Evolutionary conservation across 2,888 invertebrate genomes (phyloP), one percentile per base, ranked within the genome.

Genomic region (Thysanoteuthis rhombus): DNA sequence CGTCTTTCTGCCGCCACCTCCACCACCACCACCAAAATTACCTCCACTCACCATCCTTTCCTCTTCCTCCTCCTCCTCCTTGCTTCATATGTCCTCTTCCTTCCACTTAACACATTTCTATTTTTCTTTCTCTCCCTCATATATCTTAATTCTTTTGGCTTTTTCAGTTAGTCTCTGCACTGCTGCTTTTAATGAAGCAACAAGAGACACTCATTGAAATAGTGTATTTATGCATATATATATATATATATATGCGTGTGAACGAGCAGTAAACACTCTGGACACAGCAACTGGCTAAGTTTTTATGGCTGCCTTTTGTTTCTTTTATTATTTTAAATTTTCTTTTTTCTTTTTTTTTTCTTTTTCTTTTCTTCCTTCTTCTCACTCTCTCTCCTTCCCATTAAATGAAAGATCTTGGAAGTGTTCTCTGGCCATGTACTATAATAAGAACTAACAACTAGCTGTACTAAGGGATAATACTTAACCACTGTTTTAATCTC

Each of bases 201-300:
- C 40, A 91, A 39, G 42, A 39, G 52, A 52, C 28, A 1, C 19
- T 91, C 40, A n/a, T 40, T 40, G 32, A 90, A 39, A 90, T 91
- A n/a, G 28, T 90, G 38, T 90, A 36, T n/a, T n/a, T 39, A 36
- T 39, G 22, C 22, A 75, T 75, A 75, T n/a, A n/a, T n/a, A n/a
- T 36, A 75, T 12, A n/a, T 3, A 1, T n/a, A 19, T 16, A 36
- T n/a, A 19, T 12, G n/a, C 6, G 52, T 22, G 52, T 52, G 42
- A 4, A 28, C 6, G 75, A 75, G 75, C n/a, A n/a, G 75, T 75
- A 75, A 75, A 75, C 52, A 40, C 36, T 39, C 40, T 91, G 91
- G 42, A 91, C 42, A 39, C 40, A 39, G 91, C 91, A 91, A 91
- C 91, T 91, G 91, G 91, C 91, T 91, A 28, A 91, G 25, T 91